Evolutionary conservation across 1,140 invertebrate genomes (phyloP), one percentile per base, ranked within the genome.

Genomic region (Musca domestica): DNA sequence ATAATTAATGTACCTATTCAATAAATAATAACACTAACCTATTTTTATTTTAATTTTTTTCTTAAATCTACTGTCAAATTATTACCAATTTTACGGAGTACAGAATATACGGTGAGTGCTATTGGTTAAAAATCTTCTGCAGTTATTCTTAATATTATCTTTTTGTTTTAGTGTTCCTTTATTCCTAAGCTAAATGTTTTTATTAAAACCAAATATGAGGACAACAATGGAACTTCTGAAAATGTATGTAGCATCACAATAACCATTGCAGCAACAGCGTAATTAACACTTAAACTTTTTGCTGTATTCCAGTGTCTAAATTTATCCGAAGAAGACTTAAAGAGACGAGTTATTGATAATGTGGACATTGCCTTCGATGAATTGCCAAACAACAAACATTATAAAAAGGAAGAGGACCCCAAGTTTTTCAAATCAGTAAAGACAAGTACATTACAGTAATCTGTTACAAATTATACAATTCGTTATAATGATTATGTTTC

Each of bases 281-380:
- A n/a, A n/a, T n/a, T n/a, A n/a, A n/a, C n/a, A n/a, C n/a, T n/a
- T n/a, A n/a, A n/a, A n/a, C n/a, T n/a, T n/a, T n/a, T n/a, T n/a
- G n/a, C n/a, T n/a, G n/a, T n/a, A n/a, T n/a, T n/a, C n/a, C 74
- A 95, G 93, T 93, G 91, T 77, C 84, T 94, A 73, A 87, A 87
- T 69, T 82, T 95, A 52, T 85, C 84, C n/a, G 85, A 88, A 54
- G 91, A 94, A 69, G 88, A 94, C 74, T 75, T 95, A 63, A 86
- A 88, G 67, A 84, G 85, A 52, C 85, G 93, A 67, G 86, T 88
- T 66, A 88, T 96, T 7, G 94, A 96, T 76, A 86, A 88, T 74
- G 76, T 96, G 67, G 95, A 96, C 74, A 96, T 97, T 75, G 93
- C 90, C 0, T 94, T 91, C 76, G 94, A 97, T 85, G 91, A 94